These are phyloP conservation scores for Eurystomus glaucurus DNA, from an alignment of 2,797 vertebrate species.

Conservation along the genomic window DNA sequence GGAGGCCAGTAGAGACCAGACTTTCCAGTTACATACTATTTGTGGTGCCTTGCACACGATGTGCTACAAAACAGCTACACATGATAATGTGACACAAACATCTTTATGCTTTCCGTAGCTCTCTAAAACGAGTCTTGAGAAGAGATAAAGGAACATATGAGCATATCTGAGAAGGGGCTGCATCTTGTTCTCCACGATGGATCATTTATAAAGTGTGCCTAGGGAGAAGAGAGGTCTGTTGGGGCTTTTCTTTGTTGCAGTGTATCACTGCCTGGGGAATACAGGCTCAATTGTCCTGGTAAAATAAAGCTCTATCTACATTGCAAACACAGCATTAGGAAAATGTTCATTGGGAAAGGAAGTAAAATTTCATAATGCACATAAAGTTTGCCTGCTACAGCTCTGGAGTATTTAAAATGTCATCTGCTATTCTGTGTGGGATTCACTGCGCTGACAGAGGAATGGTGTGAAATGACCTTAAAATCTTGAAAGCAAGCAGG, in stretches of 20 bases:
- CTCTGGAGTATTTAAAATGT: slow-evolving; percentile 71
- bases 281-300: slow-evolving; percentile 18
- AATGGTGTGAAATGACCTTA: slow-evolving; percentile 31
- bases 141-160: slow-evolving; percentile 28
- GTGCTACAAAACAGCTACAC: neutral
- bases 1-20: neutral
- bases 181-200: neutral
- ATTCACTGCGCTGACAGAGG: neutral
- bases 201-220: slow-evolving; percentile 28
- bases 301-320: slow-evolving; percentile 57
- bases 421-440: neutral
- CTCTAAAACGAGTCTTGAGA: slow-evolving; percentile 12
- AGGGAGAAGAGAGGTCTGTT: neutral
- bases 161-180: slow-evolving; percentile 20
- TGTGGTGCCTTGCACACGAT: neutral
- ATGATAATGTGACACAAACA: slow-evolving; percentile 37
- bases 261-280: slow-evolving; percentile 1
- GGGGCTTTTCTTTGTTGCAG: slow-evolving; percentile 9
- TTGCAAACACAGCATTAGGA: slow-evolving; percentile 53
- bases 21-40: neutral
- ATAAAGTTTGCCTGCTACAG: slow-evolving; percentile 67
- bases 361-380: slow-evolving; percentile 69
- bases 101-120: slow-evolving; percentile 17
- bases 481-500: neutral
- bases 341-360: slow-evolving; percentile 68